These are phyloP conservation scores for Tragopan temminckii DNA, from an alignment of 2,797 vertebrate genomes.

Conservation along the genomic window DNA sequence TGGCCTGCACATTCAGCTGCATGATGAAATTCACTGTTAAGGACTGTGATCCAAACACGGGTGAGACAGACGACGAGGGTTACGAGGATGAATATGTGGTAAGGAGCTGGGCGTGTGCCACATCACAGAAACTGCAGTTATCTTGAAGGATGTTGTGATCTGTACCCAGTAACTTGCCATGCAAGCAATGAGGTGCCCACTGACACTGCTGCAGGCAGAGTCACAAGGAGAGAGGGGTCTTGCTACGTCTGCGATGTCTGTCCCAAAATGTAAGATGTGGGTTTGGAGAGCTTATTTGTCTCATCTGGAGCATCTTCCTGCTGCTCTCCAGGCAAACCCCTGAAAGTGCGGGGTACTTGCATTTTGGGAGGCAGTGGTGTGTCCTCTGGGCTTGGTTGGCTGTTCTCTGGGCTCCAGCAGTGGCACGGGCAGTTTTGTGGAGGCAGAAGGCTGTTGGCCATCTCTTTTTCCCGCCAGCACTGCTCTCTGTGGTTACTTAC, in stretches of 20 bases:
- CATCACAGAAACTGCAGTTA: not conserved
- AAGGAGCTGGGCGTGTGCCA: conserved; percentile 54
- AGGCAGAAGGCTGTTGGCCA: not conserved
- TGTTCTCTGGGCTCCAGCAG: not conserved
- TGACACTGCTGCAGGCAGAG: not conserved
- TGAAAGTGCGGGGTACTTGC: not conserved
- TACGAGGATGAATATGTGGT: conserved; percentile 89
- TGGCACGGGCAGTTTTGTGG: not conserved
- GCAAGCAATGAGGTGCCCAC: not conserved
- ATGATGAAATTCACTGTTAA: conserved; percentile 88
- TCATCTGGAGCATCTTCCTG: not conserved
- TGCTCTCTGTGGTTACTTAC: not conserved
- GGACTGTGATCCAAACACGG: conserved; percentile 86
- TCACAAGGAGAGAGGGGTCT: accelerated
- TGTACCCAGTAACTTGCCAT: not conserved
- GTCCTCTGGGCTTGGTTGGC: not conserved
- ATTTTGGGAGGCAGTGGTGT: not conserved
- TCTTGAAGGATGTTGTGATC: not conserved
- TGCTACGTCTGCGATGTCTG: not conserved
- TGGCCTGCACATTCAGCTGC: conserved; percentile 87
- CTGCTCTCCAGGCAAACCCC: not conserved
- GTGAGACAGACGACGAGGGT: conserved; percentile 82
- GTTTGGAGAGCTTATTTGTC: conserved; percentile 14
- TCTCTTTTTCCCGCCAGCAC: not conserved
- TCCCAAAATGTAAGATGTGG: not conserved